Evolutionary conservation across 2,113 vertebrate species (phyloP).

Genomic region (Mastomys natalensis): DNA sequence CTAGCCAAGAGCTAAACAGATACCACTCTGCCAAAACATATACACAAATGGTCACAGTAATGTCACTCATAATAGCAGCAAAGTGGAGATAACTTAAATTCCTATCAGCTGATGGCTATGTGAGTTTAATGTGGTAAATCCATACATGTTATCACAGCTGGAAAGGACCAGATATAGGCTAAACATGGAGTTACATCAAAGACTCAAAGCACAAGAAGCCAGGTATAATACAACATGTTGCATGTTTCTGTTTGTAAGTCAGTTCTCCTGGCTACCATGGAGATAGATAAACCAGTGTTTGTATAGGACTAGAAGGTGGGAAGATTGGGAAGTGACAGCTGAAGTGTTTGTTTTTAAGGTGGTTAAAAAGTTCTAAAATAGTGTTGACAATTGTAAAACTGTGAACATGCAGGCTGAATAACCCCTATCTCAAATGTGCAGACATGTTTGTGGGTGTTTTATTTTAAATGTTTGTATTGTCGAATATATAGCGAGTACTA

Average conservation of each 20-base stretch:
- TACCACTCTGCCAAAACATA: not conserved
- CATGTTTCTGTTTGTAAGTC: not conserved
- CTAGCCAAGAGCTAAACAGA: not conserved
- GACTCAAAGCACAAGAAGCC: not conserved
- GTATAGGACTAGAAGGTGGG: no score
- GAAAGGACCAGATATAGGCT: not conserved
- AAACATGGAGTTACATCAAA: not conserved
- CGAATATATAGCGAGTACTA: not conserved
- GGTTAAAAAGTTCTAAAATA: not conserved
- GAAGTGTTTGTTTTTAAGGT: not conserved
- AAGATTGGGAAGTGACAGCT: not conserved
- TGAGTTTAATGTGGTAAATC: not conserved
- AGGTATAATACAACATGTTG: not conserved
- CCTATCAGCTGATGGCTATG: not conserved
- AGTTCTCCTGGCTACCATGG: not conserved
- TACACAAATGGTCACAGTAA: not conserved
- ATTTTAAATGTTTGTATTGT: not conserved
- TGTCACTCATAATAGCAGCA: not conserved
- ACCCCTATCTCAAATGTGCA: not conserved
- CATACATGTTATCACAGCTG: not conserved
- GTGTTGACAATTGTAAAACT: not conserved
- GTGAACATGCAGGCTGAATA: not conserved
- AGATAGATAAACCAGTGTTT: not conserved
- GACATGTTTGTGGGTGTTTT: not conserved
- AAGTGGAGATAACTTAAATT: not conserved